A percentile compares a stretch with the other conserved stretches of the same genome.
These are phyloP conservation scores for Pogonomyrmex barbatus DNA, from an alignment of 1,140 invertebrate genomes.

Conservation along the genomic window DNA sequence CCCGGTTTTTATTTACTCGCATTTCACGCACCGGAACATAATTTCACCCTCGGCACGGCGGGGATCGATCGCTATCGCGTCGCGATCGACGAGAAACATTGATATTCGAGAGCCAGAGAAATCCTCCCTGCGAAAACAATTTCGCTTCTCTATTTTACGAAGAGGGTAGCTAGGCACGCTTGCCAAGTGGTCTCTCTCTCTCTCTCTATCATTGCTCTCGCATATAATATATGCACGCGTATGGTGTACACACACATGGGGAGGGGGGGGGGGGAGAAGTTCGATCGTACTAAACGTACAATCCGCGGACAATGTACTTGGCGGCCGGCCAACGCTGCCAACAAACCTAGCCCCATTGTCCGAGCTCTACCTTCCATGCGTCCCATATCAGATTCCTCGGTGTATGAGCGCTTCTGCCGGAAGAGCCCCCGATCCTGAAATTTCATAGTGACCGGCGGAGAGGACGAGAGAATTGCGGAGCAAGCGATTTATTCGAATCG, in stretches of 20 bases:
- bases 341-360: slow-evolving; percentile 77
- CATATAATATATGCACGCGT: slow-evolving; percentile 71
- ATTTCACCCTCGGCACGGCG: neutral
- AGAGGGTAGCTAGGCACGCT: slow-evolving; percentile 18
- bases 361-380: slow-evolving; percentile 57
- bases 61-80: neutral
- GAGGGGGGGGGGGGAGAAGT: slow-evolving; percentile 53
- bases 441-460: slow-evolving; percentile 62
- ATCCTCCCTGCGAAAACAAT: slow-evolving; percentile 64
- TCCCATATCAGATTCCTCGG: slow-evolving; percentile 73
- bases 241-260: slow-evolving; percentile 8
- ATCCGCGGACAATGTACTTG: slow-evolving; percentile 76
- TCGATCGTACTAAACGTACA: slow-evolving; percentile 70
- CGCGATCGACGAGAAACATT: slow-evolving; percentile 11
- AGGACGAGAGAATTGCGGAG: slow-evolving; percentile 47
- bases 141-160: slow-evolving; percentile 67
- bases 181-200: slow-evolving; percentile 62
- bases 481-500: slow-evolving; percentile 63
- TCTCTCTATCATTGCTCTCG: slow-evolving; percentile 61
- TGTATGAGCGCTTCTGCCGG: slow-evolving; percentile 68
- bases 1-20: neutral
- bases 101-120: slow-evolving; percentile 5
- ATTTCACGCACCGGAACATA: neutral
- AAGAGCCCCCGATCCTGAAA: slow-evolving; percentile 69
- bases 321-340: slow-evolving; percentile 73